phyloP scores from a whole-genome alignment of 2,888 invertebrate genomes.

The Drosophila helvetica region DNA sequence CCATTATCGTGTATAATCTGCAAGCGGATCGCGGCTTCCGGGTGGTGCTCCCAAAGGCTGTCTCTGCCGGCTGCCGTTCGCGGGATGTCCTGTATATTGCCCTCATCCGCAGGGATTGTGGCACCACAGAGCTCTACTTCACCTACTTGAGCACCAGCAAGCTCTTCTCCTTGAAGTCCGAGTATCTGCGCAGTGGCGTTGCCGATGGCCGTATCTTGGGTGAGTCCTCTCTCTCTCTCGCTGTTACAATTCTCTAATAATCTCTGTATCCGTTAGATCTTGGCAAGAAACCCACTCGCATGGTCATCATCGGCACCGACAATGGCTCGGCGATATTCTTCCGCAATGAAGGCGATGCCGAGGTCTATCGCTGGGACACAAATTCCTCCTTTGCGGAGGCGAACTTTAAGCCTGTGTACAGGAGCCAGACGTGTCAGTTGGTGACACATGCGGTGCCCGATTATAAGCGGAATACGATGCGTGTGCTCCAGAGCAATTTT shows the following conservation, averaged over 20 bases:
- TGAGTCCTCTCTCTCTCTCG: constrained; percentile 70
- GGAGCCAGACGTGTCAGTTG: constrained; percentile 85
- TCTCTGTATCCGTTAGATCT: constrained; percentile 81
- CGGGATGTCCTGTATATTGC: constrained; percentile 88
- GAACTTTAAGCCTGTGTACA: constrained; percentile 86
- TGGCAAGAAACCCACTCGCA: constrained; percentile 86
- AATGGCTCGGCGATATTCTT: constrained; percentile 86
- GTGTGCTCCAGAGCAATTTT: constrained; percentile 87
- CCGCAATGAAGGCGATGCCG: constrained; percentile 86
- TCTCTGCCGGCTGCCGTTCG: constrained; percentile 85
- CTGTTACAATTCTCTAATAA: background rate
- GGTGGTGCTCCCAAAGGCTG: constrained; percentile 86
- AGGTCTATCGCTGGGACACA: constrained; percentile 87
- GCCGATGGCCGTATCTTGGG: constrained; percentile 85
- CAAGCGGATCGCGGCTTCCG: constrained; percentile 87
- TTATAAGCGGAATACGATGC: constrained; percentile 85
- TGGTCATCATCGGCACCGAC: constrained; percentile 87
- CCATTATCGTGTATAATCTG: constrained; percentile 88
- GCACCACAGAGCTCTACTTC: constrained; percentile 86
- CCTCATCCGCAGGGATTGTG: constrained; percentile 86
- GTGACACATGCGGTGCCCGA: constrained; percentile 87
- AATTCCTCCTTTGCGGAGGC: constrained; percentile 83
- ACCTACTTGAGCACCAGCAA: constrained; percentile 87
- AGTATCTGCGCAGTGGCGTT: constrained; percentile 86
- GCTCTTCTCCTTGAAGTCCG: constrained; percentile 87